Base-by-base conservation (phyloP, 1,140 invertebrate species). In the Lutraria rhynchaena region DNA sequence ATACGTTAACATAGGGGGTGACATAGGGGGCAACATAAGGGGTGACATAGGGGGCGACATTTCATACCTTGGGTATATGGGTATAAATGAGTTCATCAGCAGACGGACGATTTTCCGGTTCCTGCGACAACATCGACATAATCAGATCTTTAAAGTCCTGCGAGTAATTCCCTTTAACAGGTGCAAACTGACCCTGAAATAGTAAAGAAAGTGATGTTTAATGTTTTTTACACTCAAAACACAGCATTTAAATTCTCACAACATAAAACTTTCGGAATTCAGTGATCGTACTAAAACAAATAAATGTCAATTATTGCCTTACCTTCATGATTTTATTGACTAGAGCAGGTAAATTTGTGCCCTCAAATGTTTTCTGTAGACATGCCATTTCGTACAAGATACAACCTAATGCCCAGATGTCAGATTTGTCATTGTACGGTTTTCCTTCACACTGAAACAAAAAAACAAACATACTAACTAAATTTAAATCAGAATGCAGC, bases 361-460 rank as follows among this genome's bases (percentile, higher is more conserved):
- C 96, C 84, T 96, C 95, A 92, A 96, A 96, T 22, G 96, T 95
- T 91, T 95, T 96, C 84, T 95, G 95, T 7, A 96, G 91, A 88
- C 95, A 95, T n/a, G 95, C 95, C 93, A 96, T 95, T 92, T 96
- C 96, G 88, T 96, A 96, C 13, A 96, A 91, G 85, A 96, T 96
- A 90, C 96, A 96, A 15, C 95, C 95, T 41, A 96, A 90, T 19
- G 96, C 95, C 96, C 96, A 96, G 73, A 96, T 95, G 88, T 96
- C 96, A 44, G 95, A 95, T 90, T 96, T 96, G 87, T 95, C 94
- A 89, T 96, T 95, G 88, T 96, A 96, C 46, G 95, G 93, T 87
- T 95, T 95, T 11, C 95, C 95, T 92, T 96, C 95, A 90, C 95
- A 96, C 95, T 96, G 87, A 24, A 33, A 74, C 13, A 4, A 9